Conservation (phyloP, 2,113 vertebrate genomes). For the Macaca nemestrina region DNA sequence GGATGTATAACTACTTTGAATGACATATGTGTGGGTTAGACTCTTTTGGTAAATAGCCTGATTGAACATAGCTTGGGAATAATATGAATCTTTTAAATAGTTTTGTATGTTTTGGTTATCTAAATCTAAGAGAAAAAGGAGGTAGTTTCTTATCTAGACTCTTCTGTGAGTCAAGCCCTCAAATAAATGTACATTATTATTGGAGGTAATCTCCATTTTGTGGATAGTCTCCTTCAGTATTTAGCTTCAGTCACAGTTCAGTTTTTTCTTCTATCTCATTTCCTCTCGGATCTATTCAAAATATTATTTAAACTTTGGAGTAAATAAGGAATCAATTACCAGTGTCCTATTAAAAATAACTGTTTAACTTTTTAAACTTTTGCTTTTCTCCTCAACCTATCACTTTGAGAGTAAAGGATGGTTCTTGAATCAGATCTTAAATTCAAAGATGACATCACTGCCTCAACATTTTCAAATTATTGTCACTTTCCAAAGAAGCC, state of each 20-base stretch:
- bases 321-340: background rate
- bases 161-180: background rate
- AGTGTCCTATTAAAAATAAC: background rate
- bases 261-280: background rate
- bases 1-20: background rate
- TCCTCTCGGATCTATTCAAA: background rate
- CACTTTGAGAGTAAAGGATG: background rate
- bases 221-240: background rate
- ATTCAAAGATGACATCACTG: background rate
- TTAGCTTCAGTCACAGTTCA: background rate
- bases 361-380: background rate
- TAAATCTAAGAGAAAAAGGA: constrained; percentile 22
- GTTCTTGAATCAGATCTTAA: background rate
- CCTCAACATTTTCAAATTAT: background rate
- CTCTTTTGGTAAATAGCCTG: constrained; percentile 13
- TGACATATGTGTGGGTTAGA: background rate
- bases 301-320: background rate
- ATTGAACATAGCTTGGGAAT: constrained; percentile 42
- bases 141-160: background rate
- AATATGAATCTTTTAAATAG: constrained; percentile 17
- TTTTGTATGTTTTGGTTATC: background rate
- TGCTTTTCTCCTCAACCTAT: background rate
- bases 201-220: background rate
- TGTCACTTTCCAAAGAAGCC: background rate
- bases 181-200: background rate